phyloP scores from a whole-genome alignment of 2,797 vertebrate species.

The Naso thynnoides region DNA sequence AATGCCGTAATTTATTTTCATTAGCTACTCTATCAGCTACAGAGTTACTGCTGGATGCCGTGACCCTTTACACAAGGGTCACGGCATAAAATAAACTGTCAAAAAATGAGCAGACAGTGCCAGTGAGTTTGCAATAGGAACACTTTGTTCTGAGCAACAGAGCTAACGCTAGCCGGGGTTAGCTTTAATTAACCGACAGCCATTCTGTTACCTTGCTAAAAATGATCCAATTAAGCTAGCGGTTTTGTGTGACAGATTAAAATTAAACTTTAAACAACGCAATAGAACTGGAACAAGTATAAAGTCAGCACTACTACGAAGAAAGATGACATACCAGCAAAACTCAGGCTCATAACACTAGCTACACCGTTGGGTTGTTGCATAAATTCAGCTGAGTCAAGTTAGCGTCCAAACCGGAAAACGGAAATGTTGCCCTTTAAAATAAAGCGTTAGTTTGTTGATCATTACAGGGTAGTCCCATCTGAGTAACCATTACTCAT shows the following conservation, averaged over 20 bases:
- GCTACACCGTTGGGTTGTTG: not conserved
- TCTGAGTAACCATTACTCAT: not conserved
- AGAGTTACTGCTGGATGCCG: not conserved
- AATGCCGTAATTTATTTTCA: not conserved
- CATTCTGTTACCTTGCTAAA: not conserved
- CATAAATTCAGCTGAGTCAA: slow-evolving; percentile 2
- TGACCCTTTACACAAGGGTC: not conserved
- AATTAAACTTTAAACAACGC: not conserved
- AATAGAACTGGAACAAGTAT: not conserved
- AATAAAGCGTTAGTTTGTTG: slow-evolving; percentile 31
- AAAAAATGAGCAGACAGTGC: not conserved
- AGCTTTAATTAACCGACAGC: not conserved
- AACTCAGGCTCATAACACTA: slow-evolving; percentile 44
- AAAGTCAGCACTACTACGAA: not conserved
- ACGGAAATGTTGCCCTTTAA: not conserved
- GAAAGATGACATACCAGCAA: slow-evolving; percentile 58
- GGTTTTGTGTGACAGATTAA: not conserved
- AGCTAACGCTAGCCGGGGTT: slow-evolving; percentile 36
- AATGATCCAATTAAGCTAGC: accelerated
- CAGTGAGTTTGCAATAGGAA: slow-evolving; percentile 10
- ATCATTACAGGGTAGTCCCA: no score
- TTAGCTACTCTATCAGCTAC: no score
- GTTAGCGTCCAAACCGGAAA: slow-evolving; percentile 13
- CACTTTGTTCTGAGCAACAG: slow-evolving; percentile 43
- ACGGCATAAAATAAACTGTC: not conserved